phyloP scores from a whole-genome alignment of 2,888 invertebrate species.

The Marasmarcha lunaedactyla region DNA sequence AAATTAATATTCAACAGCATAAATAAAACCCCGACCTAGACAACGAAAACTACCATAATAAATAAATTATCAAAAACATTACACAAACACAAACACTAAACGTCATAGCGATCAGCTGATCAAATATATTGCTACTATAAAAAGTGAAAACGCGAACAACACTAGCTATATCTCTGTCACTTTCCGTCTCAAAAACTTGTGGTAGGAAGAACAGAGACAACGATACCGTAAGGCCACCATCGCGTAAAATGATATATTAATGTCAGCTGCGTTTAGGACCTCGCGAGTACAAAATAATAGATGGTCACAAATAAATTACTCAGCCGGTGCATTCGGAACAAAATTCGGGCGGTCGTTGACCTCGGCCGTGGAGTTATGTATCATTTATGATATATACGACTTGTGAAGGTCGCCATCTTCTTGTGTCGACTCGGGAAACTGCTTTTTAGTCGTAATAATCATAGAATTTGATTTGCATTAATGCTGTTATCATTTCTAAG shows the following conservation, averaged over 20 bases:
- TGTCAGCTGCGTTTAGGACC: slow-evolving; percentile 71
- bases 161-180: slow-evolving; percentile 39
- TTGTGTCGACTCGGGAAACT: slow-evolving; percentile 29
- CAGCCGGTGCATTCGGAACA: slow-evolving; percentile 64
- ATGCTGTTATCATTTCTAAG: neutral
- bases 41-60: slow-evolving; percentile 51
- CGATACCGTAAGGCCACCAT: slow-evolving; percentile 33
- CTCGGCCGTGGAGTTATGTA: slow-evolving; percentile 62
- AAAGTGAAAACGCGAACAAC: slow-evolving; percentile 63
- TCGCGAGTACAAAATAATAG: slow-evolving; percentile 70
- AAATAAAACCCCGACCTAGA: slow-evolving; percentile 61
- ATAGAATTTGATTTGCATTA: too few species aligned
- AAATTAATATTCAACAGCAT: slow-evolving; percentile 51
- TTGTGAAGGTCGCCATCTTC: slow-evolving; percentile 67
- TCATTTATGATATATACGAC: slow-evolving; percentile 60
- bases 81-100: slow-evolving; percentile 57
- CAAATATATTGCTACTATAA: slow-evolving; percentile 70
- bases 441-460: too few species aligned
- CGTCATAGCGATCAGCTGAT: slow-evolving; percentile 69
- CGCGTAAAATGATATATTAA: slow-evolving; percentile 70
- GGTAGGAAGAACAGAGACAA: slow-evolving; percentile 30
- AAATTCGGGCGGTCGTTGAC: slow-evolving; percentile 67
- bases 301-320: slow-evolving; percentile 70
- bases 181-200: slow-evolving; percentile 19
- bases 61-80: slow-evolving; percentile 66